These are phyloP conservation scores for Lerista edwardsae DNA, from an alignment of 2,797 vertebrate species.

Conservation along the genomic window DNA sequence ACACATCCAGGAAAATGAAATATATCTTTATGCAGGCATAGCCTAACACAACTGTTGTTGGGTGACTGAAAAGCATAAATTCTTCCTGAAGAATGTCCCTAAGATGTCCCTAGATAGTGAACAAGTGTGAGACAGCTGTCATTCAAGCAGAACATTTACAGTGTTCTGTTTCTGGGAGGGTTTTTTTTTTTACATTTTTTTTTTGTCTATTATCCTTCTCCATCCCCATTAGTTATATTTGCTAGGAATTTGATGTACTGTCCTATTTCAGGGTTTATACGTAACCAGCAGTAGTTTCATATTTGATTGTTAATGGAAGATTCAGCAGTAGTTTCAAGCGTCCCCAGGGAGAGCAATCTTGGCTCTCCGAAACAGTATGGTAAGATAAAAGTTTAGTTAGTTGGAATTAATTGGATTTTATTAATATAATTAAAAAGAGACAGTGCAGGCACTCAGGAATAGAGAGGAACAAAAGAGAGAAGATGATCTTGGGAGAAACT, in stretches of 20 bases:
- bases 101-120: neutral
- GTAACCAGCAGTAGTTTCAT: neutral
- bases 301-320: neutral
- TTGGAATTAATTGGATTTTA: no score
- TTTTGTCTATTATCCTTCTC: neutral
- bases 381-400: neutral
- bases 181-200: neutral
- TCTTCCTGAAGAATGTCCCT: rapidly evolving
- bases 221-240: neutral
- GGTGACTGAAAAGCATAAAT: neutral
- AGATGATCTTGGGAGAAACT: neutral
- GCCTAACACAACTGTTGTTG: neutral
- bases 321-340: neutral
- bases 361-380: neutral
- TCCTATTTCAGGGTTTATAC: neutral
- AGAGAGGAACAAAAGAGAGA: neutral
- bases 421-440: no score
- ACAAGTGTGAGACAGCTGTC: neutral
- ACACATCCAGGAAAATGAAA: no score
- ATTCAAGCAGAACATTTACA: no score
- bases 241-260: neutral
- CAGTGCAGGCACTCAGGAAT: neutral
- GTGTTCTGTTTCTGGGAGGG: neutral
- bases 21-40: neutral
- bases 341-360: neutral